Evolutionary conservation across 1,140 invertebrate species (phyloP).

Genomic region (Phymastichus coffea): DNA sequence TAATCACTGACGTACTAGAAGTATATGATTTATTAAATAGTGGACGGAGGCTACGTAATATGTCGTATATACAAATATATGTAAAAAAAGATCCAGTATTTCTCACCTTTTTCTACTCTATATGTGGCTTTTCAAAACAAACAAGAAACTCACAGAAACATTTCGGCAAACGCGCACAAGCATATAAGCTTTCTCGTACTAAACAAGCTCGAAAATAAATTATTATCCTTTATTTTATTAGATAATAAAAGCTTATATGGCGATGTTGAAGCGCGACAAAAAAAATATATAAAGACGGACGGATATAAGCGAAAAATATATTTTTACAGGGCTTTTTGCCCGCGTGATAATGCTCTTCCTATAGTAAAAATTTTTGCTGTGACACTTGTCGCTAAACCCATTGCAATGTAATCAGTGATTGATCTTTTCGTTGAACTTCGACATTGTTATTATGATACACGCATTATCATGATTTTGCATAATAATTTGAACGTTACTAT

Average conservation of each 20-base stretch:
- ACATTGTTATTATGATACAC: not conserved
- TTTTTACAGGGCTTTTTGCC: constrained; percentile 55
- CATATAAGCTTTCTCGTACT: constrained; percentile 6
- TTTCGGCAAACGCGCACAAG: not conserved
- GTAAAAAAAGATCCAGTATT: constrained; percentile 31
- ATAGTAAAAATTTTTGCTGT: constrained; percentile 31
- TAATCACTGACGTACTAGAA: not conserved
- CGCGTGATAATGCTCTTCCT: constrained; percentile 56
- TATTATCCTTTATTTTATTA: too few relatives aligned
- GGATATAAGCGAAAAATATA: constrained; percentile 41
- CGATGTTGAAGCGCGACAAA: not conserved
- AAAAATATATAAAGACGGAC: not conserved
- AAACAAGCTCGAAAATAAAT: too few relatives aligned
- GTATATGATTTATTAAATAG: constrained; percentile 1
- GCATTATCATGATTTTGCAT: not conserved
- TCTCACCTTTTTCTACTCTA: constrained; percentile 46
- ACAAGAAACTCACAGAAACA: constrained; percentile 32
- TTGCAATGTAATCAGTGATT: too few relatives aligned
- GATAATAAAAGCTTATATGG: not conserved
- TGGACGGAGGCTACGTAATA: not conserved
- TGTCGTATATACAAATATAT: not conserved
- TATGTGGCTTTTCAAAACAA: constrained; percentile 43
- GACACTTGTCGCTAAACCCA: too few relatives aligned
- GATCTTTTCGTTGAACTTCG: not conserved
- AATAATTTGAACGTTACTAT: not conserved